Percentiles rank a stretch among this genome's conserved stretches.
These are phyloP conservation scores for Podarcis cretensis DNA, from an alignment of 2,113 vertebrate genomes.

Conservation along the genomic window DNA sequence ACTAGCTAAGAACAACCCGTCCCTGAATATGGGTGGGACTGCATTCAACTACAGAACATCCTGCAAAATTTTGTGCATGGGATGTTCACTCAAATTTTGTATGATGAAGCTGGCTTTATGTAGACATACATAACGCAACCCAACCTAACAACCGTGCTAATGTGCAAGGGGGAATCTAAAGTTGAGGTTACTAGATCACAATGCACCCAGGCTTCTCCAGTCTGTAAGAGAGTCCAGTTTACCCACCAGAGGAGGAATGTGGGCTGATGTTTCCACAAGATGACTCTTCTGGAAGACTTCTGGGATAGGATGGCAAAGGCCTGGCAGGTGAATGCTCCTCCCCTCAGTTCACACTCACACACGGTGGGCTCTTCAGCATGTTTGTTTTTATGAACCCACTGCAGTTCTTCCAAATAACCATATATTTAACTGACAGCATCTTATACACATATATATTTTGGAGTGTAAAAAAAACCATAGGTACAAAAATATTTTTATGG, in stretches of 20 bases:
- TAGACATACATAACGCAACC: not conserved
- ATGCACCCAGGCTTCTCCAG: not conserved
- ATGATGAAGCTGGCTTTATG: not conserved
- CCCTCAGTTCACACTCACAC: not conserved
- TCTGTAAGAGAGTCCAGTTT: not conserved
- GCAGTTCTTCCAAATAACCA: conserved; percentile 44
- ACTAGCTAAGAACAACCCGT: too few species aligned
- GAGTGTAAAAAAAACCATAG: conserved; percentile 37
- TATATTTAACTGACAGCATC: conserved; percentile 52
- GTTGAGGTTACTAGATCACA: not conserved
- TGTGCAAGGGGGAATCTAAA: not conserved
- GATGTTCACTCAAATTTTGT: not conserved
- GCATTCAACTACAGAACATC: not conserved
- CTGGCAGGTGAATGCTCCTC: not conserved
- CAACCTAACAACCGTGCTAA: not conserved
- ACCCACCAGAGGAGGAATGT: not conserved
- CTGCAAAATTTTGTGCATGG: not conserved
- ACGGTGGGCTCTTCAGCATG: not conserved
- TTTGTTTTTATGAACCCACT: conserved; percentile 24
- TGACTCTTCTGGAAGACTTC: not conserved
- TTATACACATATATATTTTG: conserved; percentile 16
- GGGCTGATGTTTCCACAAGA: not conserved
- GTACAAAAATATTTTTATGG: conserved; percentile 36
- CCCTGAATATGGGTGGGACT: not conserved
- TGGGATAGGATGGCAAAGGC: not conserved